Base-by-base conservation (phyloP, 2,113 vertebrate species). In the Vidua chalybeata region DNA sequence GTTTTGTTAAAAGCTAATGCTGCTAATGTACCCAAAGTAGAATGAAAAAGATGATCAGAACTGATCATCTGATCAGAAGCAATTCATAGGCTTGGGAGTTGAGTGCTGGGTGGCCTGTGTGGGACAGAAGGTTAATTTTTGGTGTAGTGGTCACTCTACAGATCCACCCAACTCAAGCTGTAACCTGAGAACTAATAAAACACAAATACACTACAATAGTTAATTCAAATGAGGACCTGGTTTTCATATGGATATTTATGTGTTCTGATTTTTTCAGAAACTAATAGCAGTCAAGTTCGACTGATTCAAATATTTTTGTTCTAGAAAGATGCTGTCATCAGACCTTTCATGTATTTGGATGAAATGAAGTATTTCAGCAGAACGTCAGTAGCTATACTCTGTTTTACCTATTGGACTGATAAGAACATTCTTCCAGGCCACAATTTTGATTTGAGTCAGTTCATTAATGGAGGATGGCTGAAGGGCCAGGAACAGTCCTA, bases 361-460 rank as follows among this genome's bases (percentile, higher is more conserved):
- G 16, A 83, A 83, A 75, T 5, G 0, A 63, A 37, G 1, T 12
- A 28, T 73, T 69, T 61, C 35, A 77, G 17, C 8, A 46, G 11
- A 7, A 24, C 5, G 14, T 48, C 45, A 27, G 41, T 19, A 13
- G 35, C 27, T 56, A 27, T 48, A 21, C 4, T 33, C 8, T 12
- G 2, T 31, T 17, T 61, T 66, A 64, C 1, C 12, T 2, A 2
- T 10, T 13, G 13, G 15, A 9, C 15, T n/a, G 26, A 21, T 3
- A 64, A 16, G 7, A 33, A 39, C 4, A 19, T 66, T 78, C 24
- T 66, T 69, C 11, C 13, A 35, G 77, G n/a, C 10, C 28, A 10
- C 6, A 21, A 68, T 31, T 76, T 55, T 46, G 35, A 68, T 48
- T 59, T 52, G 21, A 52, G n/a, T 4, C 24, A 48, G 18, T 52